A percentile compares a stretch with the other conserved stretches of the same genome.
phyloP scores from a whole-genome alignment of 1,140 invertebrate species.

The Drosophila cardini region DNA sequence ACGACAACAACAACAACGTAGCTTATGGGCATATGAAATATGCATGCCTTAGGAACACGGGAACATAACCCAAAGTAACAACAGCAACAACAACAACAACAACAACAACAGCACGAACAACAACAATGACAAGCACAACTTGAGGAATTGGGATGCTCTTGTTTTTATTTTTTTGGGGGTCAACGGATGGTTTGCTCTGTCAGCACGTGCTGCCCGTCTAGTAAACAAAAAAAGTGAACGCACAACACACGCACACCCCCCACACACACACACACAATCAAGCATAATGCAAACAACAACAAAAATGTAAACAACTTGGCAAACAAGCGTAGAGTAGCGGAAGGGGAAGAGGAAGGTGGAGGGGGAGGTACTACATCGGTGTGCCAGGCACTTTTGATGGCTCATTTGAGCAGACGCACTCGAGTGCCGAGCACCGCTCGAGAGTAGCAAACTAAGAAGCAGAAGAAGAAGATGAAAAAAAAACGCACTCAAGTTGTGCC shows the following conservation, averaged over 20 bases:
- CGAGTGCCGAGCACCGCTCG: conserved; percentile 20
- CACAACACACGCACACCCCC: conserved; percentile 10
- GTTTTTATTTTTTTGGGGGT: conserved; percentile 8
- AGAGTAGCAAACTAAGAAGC: too few relatives aligned
- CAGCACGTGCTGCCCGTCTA: conserved; percentile 56
- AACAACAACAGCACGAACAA: background rate
- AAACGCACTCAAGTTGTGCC: conserved; percentile 25
- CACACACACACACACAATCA: conserved; percentile 9
- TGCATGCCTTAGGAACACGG: conserved; percentile 44
- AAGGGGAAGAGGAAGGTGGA: background rate
- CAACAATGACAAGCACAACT: background rate
- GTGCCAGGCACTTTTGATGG: conserved; percentile 26
- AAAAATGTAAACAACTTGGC: conserved; percentile 51
- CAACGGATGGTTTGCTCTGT: conserved; percentile 41
- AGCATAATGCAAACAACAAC: conserved; percentile 11
- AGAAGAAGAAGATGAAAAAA: background rate
- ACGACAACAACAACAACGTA: conserved; percentile 12
- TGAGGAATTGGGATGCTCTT: background rate
- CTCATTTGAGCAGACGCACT: conserved; percentile 42
- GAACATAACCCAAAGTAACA: conserved; percentile 32
- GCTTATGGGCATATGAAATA: conserved; percentile 51
- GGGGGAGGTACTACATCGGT: conserved; percentile 1
- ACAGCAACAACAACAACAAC: conserved; percentile 14
- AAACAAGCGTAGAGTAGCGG: conserved; percentile 10
- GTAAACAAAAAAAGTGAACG: conserved; percentile 44